Evolutionary conservation across 2,797 vertebrate genomes (phyloP), one percentile per base, ranked within the genome.

Genomic region (Enteromius fasciolatus): DNA sequence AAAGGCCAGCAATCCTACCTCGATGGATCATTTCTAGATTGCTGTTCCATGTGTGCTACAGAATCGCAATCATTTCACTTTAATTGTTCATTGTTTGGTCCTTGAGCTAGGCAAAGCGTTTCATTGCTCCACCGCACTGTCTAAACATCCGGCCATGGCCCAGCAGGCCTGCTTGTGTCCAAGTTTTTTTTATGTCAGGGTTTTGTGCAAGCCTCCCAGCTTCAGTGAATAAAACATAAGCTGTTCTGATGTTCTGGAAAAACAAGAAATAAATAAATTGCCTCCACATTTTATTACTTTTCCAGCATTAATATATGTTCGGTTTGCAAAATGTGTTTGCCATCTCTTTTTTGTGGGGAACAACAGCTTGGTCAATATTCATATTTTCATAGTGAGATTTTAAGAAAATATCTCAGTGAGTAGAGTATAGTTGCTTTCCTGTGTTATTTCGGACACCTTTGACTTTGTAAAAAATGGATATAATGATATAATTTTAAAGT

Each of bases 201-300:
- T 76, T 85, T 76, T 76, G 63, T 85, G 83, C 78, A 83, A 63
- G 77, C 59, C 86, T 82, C 74, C 77, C 86, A 86, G 82, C 72
- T 88, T 77, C 87, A 78, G 80, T 89, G 86, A 93, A 91, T 91
- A 89, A 93, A 92, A 90, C 87, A 92, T 88, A 82, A 85, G 84
- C 74, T 81, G 67, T 78, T 79, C 80, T 89, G 84, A 92, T 89
- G 83, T 78, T 88, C 79, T 66, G 64, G 59, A 88, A 89, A 89
- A 80, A 84, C 77, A 70, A 20, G 76, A 88, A 88, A 59, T 31
- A 83, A 46, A 83, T 68, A 86, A 83, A 83, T 82, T 72, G 61
- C 54, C 50, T 68, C 20, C 44, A 78, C 82, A 69, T 89, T 77
- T 83, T 86, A 81, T 87, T 84, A 75, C 15, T 69, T 82, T 81